Conservation (phyloP, 1,140 invertebrate species). For the Mamestra configurata region DNA sequence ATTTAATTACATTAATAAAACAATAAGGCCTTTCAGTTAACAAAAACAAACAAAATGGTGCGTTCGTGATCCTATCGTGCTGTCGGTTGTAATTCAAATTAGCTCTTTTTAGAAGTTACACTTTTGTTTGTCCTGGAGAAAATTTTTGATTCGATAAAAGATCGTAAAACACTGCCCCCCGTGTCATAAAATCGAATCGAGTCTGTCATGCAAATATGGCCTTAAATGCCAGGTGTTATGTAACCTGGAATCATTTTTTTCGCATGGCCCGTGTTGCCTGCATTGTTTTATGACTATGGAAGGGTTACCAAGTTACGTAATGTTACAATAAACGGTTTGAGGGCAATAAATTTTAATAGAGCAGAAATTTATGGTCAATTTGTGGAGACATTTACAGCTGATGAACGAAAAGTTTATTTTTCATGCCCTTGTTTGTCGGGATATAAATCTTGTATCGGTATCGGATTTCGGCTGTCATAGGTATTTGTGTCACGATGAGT, state of each 20-base stretch:
- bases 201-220: conserved; percentile 68
- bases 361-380: conserved; percentile 81
- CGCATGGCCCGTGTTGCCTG: conserved; percentile 72
- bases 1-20: conserved; percentile 49
- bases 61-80: conserved; percentile 54
- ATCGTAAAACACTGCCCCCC: conserved; percentile 81
- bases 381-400: conserved; percentile 82
- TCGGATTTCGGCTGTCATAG: conserved; percentile 53
- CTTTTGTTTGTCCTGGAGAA: conserved; percentile 67
- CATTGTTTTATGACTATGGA: conserved; percentile 81
- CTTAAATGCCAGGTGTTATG: conserved; percentile 69
- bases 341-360: conserved; percentile 84
- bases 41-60: conserved; percentile 44
- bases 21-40: conserved; percentile 48
- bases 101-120: conserved; percentile 65
- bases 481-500: conserved; percentile 38
- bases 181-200: conserved; percentile 76
- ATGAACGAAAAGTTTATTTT: conserved; percentile 79
- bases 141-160: conserved; percentile 84
- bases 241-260: conserved; percentile 70
- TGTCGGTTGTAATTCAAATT: conserved; percentile 64
- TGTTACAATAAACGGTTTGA: conserved; percentile 81
- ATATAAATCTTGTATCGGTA: conserved; percentile 66
- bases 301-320: conserved; percentile 84
- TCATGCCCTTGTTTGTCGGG: conserved; percentile 70